Evolutionary conservation across 1,140 invertebrate species (phyloP).

Genomic region (Melanaphis sacchari): DNA sequence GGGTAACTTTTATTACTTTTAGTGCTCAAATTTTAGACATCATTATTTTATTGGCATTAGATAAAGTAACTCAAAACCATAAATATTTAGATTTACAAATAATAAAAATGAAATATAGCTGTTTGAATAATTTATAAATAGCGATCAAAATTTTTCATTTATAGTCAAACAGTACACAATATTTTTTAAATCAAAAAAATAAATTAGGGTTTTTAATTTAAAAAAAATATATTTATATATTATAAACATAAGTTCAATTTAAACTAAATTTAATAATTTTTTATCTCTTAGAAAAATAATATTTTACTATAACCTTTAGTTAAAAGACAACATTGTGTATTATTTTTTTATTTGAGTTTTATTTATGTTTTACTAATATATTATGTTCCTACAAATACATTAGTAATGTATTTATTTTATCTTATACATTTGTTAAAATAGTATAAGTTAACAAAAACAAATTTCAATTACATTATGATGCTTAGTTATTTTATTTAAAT

Average conservation of each 20-base stretch:
- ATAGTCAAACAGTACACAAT: background rate
- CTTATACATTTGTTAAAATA: background rate
- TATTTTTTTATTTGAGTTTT: background rate
- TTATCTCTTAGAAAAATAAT: background rate
- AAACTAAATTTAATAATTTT: background rate
- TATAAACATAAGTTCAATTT: background rate
- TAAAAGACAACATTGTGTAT: background rate
- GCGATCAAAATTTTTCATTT: background rate
- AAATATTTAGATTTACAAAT: background rate
- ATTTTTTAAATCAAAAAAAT: background rate
- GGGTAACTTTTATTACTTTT: conserved; percentile 7
- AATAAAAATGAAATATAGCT: background rate
- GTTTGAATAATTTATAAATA: background rate
- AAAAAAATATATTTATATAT: background rate
- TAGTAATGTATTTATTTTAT: background rate
- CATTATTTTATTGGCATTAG: background rate
- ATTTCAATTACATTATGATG: background rate
- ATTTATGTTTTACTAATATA: background rate
- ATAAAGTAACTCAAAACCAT: background rate
- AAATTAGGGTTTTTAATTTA: background rate
- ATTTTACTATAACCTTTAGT: background rate
- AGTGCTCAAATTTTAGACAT: conserved; percentile 20
- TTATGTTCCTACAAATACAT: conserved; percentile 36
- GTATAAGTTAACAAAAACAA: background rate
- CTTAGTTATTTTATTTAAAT: background rate